Evolutionary conservation across 2,888 invertebrate species (phyloP).

Genomic region (Pterostichus niger): DNA sequence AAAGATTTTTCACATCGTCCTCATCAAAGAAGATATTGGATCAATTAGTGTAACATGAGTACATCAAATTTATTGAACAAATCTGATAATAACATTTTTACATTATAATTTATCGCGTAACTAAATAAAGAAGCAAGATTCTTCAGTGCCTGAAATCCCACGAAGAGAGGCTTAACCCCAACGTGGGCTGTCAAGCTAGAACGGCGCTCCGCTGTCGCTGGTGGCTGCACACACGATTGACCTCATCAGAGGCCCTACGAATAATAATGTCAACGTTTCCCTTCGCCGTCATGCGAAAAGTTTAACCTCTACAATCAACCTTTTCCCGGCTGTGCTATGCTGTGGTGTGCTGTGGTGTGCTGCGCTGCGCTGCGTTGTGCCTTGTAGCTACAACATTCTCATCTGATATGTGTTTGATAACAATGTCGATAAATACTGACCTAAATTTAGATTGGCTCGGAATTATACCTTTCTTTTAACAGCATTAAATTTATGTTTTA

Average conservation of each 20-base stretch:
- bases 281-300: slow-evolving; percentile 41
- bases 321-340: neutral
- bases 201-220: neutral
- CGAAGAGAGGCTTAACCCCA: neutral
- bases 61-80: too few species aligned
- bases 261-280: slow-evolving; percentile 62
- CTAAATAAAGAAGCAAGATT: too few species aligned
- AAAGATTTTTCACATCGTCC: too few species aligned
- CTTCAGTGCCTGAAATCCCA: neutral
- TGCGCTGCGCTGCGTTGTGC: neutral
- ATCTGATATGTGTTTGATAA: slow-evolving; percentile 63
- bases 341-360: neutral
- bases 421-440: slow-evolving; percentile 65
- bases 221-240: slow-evolving; percentile 55
- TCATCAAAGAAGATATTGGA: too few species aligned
- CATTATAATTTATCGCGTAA: too few species aligned
- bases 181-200: neutral
- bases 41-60: too few species aligned
- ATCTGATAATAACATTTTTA: too few species aligned
- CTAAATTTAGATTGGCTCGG: slow-evolving; percentile 56
- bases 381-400: slow-evolving; percentile 26
- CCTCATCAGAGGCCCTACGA: slow-evolving; percentile 59
- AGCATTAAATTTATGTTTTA: slow-evolving; percentile 57
- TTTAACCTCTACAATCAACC: slow-evolving; percentile 51
- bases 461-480: slow-evolving; percentile 63